Conservation (phyloP, 2,797 vertebrate species). For the Morelia viridis region DNA sequence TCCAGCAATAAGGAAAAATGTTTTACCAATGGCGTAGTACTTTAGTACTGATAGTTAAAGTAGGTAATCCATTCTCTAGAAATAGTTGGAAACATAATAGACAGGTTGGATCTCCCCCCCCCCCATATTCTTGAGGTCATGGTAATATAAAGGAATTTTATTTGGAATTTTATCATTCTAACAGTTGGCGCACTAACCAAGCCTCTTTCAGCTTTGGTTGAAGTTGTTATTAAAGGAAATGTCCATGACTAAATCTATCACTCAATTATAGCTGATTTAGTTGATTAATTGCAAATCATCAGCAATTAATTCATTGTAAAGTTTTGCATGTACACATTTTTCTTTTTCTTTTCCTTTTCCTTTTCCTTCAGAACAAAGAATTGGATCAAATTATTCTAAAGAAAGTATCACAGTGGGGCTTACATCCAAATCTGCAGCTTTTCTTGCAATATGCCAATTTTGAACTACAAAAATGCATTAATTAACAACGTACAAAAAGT, state of each 20-base stretch:
- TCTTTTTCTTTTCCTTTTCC: too few species aligned
- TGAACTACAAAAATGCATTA: not conserved
- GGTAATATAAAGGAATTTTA: not conserved
- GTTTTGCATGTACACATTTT: not conserved
- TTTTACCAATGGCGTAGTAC: not conserved
- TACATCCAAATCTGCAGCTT: not conserved
- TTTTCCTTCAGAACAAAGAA: too few species aligned
- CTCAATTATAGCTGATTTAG: not conserved
- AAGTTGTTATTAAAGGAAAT: not conserved
- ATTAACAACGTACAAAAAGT: not conserved
- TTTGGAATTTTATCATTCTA: not conserved
- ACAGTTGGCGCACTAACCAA: not conserved
- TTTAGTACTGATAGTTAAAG: not conserved
- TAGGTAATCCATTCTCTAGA: not conserved
- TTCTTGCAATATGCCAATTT: not conserved
- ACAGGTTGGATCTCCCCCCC: not conserved
- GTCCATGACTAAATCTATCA: not conserved
- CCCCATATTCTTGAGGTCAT: not conserved
- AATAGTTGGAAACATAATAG: not conserved
- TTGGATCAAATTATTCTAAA: not conserved
- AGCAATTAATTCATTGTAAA: not conserved
- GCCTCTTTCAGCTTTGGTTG: too few species aligned
- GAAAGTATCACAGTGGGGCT: not conserved
- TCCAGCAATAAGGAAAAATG: not conserved
- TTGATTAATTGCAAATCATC: not conserved